phyloP scores from a whole-genome alignment of 2,113 vertebrate species.

The Orthonyx spaldingii region DNA sequence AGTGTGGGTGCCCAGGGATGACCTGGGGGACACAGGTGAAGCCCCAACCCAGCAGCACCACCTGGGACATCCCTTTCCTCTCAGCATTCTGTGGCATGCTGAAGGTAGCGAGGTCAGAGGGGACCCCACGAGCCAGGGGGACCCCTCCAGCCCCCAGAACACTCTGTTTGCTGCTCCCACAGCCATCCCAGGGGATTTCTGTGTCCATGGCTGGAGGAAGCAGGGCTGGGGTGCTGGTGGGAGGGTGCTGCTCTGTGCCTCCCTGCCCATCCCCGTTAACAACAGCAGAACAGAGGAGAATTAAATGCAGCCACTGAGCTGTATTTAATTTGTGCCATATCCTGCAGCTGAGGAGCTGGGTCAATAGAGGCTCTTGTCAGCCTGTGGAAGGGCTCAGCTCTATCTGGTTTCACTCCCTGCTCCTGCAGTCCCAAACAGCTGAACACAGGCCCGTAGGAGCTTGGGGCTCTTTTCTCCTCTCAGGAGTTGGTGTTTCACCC shows the following conservation, averaged over 20 bases:
- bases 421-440: not conserved
- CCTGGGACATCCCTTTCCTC: accelerated
- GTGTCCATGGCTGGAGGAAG: not conserved
- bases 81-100: too few species aligned
- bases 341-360: not conserved
- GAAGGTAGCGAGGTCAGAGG: accelerated
- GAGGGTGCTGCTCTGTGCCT: accelerated
- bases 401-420: not conserved
- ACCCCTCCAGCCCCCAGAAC: not conserved
- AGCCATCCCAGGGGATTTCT: not conserved
- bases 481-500: accelerated
- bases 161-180: not conserved
- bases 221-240: not conserved
- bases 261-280: not conserved
- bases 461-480: not conserved
- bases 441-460: not conserved
- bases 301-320: not conserved
- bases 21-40: not conserved
- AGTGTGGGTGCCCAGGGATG: not conserved
- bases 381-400: not conserved
- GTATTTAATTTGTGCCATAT: not conserved
- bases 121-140: not conserved
- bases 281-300: not conserved
- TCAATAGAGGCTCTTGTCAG: not conserved
- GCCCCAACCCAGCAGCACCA: not conserved